Evolutionary conservation across 2,113 vertebrate genomes (phyloP), one percentile per base, ranked within the genome.

Genomic region (Vulpes vulpes): DNA sequence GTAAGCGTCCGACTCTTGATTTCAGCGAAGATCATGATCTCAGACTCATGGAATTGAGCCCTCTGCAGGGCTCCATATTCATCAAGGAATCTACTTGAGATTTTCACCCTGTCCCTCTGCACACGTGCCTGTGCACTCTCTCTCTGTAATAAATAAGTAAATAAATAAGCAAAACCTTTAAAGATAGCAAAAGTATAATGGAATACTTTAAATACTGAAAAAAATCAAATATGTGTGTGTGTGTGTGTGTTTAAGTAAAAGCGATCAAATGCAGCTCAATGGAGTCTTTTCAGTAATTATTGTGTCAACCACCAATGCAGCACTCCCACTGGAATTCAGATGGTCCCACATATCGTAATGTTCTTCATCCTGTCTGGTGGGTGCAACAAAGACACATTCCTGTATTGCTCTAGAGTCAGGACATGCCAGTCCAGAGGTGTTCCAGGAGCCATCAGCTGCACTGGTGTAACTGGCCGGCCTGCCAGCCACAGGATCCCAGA

Each of bases 141-240:
- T 35, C 67, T 69, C 67, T 69, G 32, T 19, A 20, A 59, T 59
- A 83, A 69, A 57, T n/a, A n/a, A 14, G 43, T 38, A 43, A 22
- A 53, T 32, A 80, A 60, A 30, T 38, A 60, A 20, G 20, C 20
- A 83, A 30, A 60, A 38, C 71, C 14, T 79, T 17, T 11, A 84
- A 65, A 65, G 88, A 82, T 65, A 92, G 27, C 76, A 80, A 22
- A 93, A 82, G 1, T 60, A 43, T 78, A 27, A 43, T 69, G 2
- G 74, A 94, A 76, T 57, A 87, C 49, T 86, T 86, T 19, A 92
- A 82, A 60, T 92, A 80, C 60, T 79, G 59, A 25, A 38, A 43
- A 19, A 43, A 43, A 43, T 43, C 5, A 43, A 43, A 43, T 5
- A 1, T 43, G 43, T 43, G 43, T 43, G 43, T 43, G 43, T 43